Evolutionary conservation across 2,888 invertebrate genomes (phyloP), one percentile per base, ranked within the genome.

Genomic region (Calameuta pallipes): DNA sequence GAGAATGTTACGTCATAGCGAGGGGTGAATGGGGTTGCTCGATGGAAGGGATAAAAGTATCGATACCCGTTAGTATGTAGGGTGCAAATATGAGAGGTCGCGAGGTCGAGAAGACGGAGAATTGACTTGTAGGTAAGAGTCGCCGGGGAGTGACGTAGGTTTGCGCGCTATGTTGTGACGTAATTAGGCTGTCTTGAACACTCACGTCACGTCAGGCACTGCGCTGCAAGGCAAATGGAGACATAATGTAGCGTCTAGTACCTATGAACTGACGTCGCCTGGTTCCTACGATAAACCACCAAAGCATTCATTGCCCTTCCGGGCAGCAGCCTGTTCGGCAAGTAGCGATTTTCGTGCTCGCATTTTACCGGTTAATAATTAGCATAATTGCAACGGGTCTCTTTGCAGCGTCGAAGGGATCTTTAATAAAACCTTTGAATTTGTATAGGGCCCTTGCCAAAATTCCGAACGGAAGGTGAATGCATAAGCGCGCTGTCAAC

Each of bases 161-260:
- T 80, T 80, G 82, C 83, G 80, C 82, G 81, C 86, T 86, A 86
- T 88, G 87, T 88, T 88, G 87, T 88, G 89, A 90, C 87, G 92
- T 93, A 93, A 93, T 93, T 93, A 93, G 92, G 92, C 92, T 93
- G 93, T 93, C 93, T 92, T 89, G 90, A 93, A 92, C 93, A 93
- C 92, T 92, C 92, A 87, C 90, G 91, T 90, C 91, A 91, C 90
- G 89, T 90, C 90, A 90, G 86, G 83, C 84, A 83, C 86, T 82
- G 82, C 84, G 86, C 84, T 87, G 85, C 87, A 87, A 87, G 87
- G 86, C 87, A 87, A 86, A 87, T 86, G 88, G 88, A 88, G 89
- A 90, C 89, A 90, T 90, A 90, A 90, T 89, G 69, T 75, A 31
- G 15, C 36, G 71, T 56, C 41, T 23, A 2, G 41, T 56, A 56